Percentiles rank a stretch among this genome's conserved stretches.
phyloP scores from a whole-genome alignment of 2,888 invertebrate genomes.

The Caenorhabditis japonica region DNA sequence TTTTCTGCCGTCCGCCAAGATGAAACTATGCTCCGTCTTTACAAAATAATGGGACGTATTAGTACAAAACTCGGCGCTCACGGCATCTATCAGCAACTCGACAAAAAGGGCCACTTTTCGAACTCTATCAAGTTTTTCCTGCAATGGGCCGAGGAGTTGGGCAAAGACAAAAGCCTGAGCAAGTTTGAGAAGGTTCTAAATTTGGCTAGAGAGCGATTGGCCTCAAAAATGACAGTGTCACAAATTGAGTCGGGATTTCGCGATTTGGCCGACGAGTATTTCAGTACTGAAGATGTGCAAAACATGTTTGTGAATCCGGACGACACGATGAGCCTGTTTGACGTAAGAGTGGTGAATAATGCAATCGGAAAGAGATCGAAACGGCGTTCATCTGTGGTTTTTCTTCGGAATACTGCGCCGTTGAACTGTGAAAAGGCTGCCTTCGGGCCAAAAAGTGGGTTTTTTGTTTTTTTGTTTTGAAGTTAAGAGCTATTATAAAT shows the following conservation, averaged over 20 bases:
- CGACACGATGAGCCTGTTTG: constrained; percentile 36
- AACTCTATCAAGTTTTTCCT: constrained; percentile 56
- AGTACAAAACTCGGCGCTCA: constrained; percentile 53
- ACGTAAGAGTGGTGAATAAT: background rate
- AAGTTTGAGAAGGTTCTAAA: constrained; percentile 25
- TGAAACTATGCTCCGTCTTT: constrained; percentile 40
- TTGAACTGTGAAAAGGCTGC: background rate
- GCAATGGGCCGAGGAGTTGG: constrained; percentile 57
- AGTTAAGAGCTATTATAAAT: background rate
- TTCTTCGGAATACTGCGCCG: constrained; percentile 29
- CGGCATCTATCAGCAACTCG: constrained; percentile 60
- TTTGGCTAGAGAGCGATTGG: constrained; percentile 17
- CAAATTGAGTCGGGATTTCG: constrained; percentile 38
- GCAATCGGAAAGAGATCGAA: background rate
- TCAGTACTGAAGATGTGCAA: constrained; percentile 5
- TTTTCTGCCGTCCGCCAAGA: constrained; percentile 18
- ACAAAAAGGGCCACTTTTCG: constrained; percentile 52
- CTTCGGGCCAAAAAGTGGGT: constrained; percentile 40
- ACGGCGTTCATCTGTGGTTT: constrained; percentile 37
- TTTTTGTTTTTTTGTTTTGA: no score
- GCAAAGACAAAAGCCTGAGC: constrained; percentile 22
- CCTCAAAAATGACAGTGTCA: background rate
- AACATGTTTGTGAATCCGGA: constrained; percentile 34
- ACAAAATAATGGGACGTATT: constrained; percentile 55
- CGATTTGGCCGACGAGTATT: constrained; percentile 45